Base-by-base conservation (phyloP, 2,113 vertebrate species). In the Prolemur simus region DNA sequence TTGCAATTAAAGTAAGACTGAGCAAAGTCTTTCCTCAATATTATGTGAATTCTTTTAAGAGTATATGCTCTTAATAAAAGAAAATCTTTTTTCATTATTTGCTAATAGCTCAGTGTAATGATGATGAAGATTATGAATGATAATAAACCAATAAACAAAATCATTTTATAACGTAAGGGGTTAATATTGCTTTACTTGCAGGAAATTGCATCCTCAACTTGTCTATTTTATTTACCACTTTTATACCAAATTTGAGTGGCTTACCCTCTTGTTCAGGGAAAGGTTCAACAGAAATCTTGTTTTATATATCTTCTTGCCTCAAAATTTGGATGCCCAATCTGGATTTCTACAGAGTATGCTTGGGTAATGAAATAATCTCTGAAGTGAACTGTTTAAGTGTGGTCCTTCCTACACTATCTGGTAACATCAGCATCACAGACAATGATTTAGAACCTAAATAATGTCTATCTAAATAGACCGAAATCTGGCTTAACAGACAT, bases 331-430 rank as follows among this genome's bases (percentile, higher is more conserved):
- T 76, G 10, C n/a, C 17, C 25, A 37, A 8, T 8, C 54, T 63
- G 2, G 21, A 80, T 60, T 9, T 32, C 4, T 27, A 20, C 3
- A 45, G 25, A 58, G 2, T 39, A 7, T 58, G 6, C 11, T 15
- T 58, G 20, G 1, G 1, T 21, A 32, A 27, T 84, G 34, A 8
- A 39, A 39, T 76, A 69, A 29, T 1, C 27, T 54, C 3, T 84
- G 78, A 60, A n/a, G 47, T 60, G 4, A 32, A 21, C 5, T 4
- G 6, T 23, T 45, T 14, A 17, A 18, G 11, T 14, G 0, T 29
- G 14, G 0, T 29, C 32, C 34, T 77, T 37, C 21, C n/a, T 29
- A 32, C 2, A n/a, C 3, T 4, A 0, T 32, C 9, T 14, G 1
- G 7, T 18, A 27, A 12, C 18, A 52, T 45, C 14, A 21, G 1